Conservation (phyloP, 2,888 invertebrate species). For the Alloscopus bannaensis region DNA sequence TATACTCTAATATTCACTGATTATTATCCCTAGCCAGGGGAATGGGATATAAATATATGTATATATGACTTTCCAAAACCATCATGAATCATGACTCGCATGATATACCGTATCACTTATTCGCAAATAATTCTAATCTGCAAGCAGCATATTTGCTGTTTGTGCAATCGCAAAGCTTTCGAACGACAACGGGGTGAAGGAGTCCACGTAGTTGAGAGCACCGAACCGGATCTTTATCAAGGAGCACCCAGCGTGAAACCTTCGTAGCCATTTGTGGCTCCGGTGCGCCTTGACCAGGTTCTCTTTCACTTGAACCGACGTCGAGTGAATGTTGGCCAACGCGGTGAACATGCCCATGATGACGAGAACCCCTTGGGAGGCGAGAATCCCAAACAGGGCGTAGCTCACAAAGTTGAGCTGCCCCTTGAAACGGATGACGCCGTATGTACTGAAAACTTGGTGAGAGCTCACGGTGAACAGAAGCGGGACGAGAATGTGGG, state of each 20-base stretch:
- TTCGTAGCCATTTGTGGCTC: conserved; percentile 13
- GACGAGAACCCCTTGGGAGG: conserved; percentile 36
- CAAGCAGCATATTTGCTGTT: conserved; percentile 41
- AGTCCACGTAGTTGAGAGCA: conserved; percentile 33
- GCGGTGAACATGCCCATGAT: conserved; percentile 53
- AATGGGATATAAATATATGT: too few relatives aligned
- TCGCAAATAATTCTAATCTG: conserved; percentile 25
- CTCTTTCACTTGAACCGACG: conserved; percentile 4
- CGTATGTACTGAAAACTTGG: conserved; percentile 36
- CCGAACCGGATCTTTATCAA: conserved; percentile 44
- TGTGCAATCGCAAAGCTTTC: conserved; percentile 42
- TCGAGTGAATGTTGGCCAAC: conserved; percentile 24
- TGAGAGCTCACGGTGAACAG: conserved; percentile 43
- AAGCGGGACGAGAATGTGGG: conserved; percentile 30
- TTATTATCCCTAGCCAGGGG: too few relatives aligned
- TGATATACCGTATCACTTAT: too few relatives aligned
- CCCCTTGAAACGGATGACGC: conserved; percentile 29
- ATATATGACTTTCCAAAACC: too few relatives aligned
- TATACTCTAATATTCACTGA: too few relatives aligned
- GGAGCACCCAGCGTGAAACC: conserved; percentile 18
- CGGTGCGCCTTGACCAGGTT: conserved; percentile 28
- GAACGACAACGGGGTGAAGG: conserved; percentile 25
- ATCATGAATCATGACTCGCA: too few relatives aligned
- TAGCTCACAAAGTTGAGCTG: conserved; percentile 49
- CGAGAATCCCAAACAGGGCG: conserved; percentile 32